phyloP scores from a whole-genome alignment of 64 coral and sea anemone genomes.

The Catalaphyllia jardinei region DNA sequence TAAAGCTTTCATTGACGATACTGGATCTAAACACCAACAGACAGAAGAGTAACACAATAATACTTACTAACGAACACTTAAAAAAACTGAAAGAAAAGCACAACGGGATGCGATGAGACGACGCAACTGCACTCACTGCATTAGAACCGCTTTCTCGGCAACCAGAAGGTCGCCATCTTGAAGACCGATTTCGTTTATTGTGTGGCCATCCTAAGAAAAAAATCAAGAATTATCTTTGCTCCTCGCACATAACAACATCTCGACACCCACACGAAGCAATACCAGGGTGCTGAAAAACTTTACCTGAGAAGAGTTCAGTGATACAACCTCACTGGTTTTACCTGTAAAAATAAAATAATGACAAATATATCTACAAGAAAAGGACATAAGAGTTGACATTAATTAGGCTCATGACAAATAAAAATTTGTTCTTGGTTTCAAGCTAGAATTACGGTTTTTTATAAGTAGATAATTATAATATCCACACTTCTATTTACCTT shows the following conservation, averaged over 20 bases:
- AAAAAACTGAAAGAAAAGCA: neutral
- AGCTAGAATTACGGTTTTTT: too few relatives aligned
- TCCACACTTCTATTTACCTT: neutral
- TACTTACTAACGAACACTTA: neutral
- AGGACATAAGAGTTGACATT: too few relatives aligned
- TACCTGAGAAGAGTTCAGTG: neutral
- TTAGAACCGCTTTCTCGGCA: conserved; percentile 7
- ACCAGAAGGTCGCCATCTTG: conserved; percentile 42
- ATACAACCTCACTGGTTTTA: neutral
- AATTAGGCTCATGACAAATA: neutral
- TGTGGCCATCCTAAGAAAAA: conserved; percentile 31
- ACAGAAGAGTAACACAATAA: neutral
- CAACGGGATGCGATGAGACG: neutral
- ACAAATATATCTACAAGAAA: neutral
- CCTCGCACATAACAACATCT: neutral
- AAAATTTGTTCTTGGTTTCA: neutral
- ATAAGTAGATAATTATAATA: too few relatives aligned
- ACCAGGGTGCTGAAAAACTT: neutral
- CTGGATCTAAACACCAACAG: neutral
- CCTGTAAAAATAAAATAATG: conserved; percentile 8
- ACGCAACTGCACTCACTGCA: neutral
- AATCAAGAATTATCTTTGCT: neutral
- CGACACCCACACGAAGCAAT: neutral
- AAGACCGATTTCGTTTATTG: conserved; percentile 39
- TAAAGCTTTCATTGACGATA: neutral